Base-by-base conservation (phyloP, 2,888 invertebrate species). In the Poecilus cupreus region DNA sequence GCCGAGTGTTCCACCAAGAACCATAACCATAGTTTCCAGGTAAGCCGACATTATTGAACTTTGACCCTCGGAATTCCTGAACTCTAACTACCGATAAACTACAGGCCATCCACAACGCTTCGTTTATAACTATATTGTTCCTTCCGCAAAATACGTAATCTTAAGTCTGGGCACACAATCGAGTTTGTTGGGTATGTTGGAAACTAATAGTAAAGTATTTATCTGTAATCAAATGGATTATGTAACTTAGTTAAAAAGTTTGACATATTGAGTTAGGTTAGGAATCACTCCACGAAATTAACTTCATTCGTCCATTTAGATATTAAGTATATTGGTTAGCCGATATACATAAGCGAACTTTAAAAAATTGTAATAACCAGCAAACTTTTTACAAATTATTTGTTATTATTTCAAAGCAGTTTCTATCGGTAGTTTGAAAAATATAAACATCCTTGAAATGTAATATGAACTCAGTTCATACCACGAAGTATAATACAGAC, bases 1-100 rank as follows among this genome's bases (percentile, higher is more conserved):
- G 96, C 96, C 83, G 96, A 96, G 92, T 96, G 96, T 91, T 94
- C 96, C 89, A 94, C 93, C 86, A 96, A 94, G 91, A 96, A 95
- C 92, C 94, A 94, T 86, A 95, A 96, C 90, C 93, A 96, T 90
- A 95, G 95, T 90, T 96, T 96, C 89, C 95, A 96, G 93, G 96
- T 96, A 88, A 91, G 89, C 84, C 24, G 54, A 13, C 24, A 70
- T 32, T 24, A 64, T 78, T 16, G 37, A 70, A 64, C 20, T 16
- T 22, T 51, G 76, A 24, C 54, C 54, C 11, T 0, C 10, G 32
- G 49, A 39, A 49, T 72, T 22, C 54, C 54, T 20, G 54, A 46
- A 2, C 54, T 20, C 20, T 22, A 54, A 54, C 54, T 54, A 54
- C 20, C 54, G 18, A 54, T 54, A 54, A 54, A 54, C 22, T 22